Evolutionary conservation across 2,797 vertebrate genomes (phyloP).

Genomic region (Myotis planiceps): DNA sequence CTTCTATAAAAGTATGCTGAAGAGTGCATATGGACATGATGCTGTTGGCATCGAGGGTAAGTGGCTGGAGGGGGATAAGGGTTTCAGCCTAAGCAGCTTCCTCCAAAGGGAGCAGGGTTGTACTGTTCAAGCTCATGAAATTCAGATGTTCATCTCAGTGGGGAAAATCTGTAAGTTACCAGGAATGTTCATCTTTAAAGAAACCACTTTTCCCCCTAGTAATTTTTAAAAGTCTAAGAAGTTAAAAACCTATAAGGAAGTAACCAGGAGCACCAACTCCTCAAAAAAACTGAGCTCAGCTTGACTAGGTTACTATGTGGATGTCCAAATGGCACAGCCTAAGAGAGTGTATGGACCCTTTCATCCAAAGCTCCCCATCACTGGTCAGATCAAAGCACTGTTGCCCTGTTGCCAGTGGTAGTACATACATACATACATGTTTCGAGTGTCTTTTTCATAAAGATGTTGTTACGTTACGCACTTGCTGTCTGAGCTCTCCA

Average conservation of each 20-base stretch:
- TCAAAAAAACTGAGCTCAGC: background rate
- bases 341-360: background rate
- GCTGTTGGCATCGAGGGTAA: background rate
- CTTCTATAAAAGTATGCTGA: background rate
- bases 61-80: background rate
- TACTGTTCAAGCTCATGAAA: background rate
- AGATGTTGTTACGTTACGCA: conserved; percentile 72
- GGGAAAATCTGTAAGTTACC: background rate
- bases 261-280: background rate
- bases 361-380: background rate
- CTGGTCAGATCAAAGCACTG: background rate
- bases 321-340: background rate
- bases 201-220: background rate
- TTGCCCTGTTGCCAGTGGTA: no score
- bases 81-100: background rate
- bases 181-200: background rate
- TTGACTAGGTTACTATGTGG: background rate
- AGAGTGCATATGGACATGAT: background rate
- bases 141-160: background rate
- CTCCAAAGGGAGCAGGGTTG: background rate
- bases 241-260: background rate
- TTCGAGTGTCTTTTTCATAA: background rate
- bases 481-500: conserved; percentile 90
- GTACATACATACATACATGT: no score
- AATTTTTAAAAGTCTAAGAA: background rate